Evolutionary conservation across 1,140 invertebrate genomes (phyloP), one percentile per base, ranked within the genome.

Genomic region (Drosophila rufa): DNA sequence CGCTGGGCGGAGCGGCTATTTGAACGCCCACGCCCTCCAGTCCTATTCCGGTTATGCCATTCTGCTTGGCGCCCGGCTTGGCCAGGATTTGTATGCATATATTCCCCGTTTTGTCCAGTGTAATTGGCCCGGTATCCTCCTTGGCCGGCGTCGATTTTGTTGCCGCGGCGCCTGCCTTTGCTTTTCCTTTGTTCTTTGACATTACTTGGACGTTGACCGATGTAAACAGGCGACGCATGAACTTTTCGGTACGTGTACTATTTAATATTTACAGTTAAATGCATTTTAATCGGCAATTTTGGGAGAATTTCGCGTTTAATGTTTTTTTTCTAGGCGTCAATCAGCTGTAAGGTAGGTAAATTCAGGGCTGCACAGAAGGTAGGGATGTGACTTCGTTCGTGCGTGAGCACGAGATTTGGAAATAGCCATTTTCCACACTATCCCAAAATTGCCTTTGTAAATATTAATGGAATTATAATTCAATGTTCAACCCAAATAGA

Each of bases 41-140:
- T 1, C 77, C 70, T 43, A 93, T 94, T 95, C 96, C 95, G 86
- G 95, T 96, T 68, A 97, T 94, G 30, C 93, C 93, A 89, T 96
- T 97, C 55, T 94, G 94, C 93, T 96, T 97, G 0, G 96, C 95
- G 55, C 96, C 96, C 30, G 96, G 96, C 93, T 97, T 97, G 1
- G 96, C 96, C 71, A 95, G 93, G 48, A 97, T 94, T 93, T 95
- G 94, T 36, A 97, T 95, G 9, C 93, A 68, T 64, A 96, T 94
- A 82, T 95, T 94, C 14, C 95, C 95, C 50, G 92, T 80, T 93
- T 96, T 96, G 79, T 95, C 93, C 40, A 94, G 19, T 27, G 74
- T 84, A 19, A 96, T 85, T 38, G 95, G 94, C 50, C 93, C 93
- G 40, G 68, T 40, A 25, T 78, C 62, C 17, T 59, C 62, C 22